Percentiles rank a stretch among this genome's conserved stretches.
phyloP scores from a whole-genome alignment of 2,113 vertebrate genomes.

The Mixornis gularis region DNA sequence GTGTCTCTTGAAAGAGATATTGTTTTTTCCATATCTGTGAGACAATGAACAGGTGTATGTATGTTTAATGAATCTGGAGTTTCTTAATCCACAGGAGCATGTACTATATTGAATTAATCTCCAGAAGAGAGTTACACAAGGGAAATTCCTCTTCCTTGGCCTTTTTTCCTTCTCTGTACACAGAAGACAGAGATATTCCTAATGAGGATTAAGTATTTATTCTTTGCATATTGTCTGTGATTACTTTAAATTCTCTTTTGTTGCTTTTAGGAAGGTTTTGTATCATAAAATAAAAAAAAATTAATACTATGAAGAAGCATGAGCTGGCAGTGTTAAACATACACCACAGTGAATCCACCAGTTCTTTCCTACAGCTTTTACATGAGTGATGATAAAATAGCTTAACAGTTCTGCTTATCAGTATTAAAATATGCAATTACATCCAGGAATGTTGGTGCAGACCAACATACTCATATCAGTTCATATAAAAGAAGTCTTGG shows the following conservation, averaged over 20 bases:
- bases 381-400: not conserved
- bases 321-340: not conserved
- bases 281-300: not conserved
- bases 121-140: not conserved
- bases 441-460: not conserved
- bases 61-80: not conserved
- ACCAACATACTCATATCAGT: not conserved
- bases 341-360: not conserved
- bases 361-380: not conserved
- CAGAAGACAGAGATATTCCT: not conserved
- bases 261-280: not conserved
- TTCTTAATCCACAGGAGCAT: not conserved
- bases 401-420: not conserved
- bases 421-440: not conserved
- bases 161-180: not conserved
- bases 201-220: not conserved
- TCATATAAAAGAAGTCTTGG: not conserved
- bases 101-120: not conserved
- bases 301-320: not conserved
- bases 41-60: not conserved
- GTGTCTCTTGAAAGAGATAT: not conserved
- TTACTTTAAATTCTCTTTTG: not conserved
- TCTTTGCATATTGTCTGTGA: not conserved
- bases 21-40: not conserved
- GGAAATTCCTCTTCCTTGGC: not conserved